These are phyloP conservation scores for Julus scanicus DNA, from an alignment of 2,888 invertebrate species.

Conservation along the genomic window DNA sequence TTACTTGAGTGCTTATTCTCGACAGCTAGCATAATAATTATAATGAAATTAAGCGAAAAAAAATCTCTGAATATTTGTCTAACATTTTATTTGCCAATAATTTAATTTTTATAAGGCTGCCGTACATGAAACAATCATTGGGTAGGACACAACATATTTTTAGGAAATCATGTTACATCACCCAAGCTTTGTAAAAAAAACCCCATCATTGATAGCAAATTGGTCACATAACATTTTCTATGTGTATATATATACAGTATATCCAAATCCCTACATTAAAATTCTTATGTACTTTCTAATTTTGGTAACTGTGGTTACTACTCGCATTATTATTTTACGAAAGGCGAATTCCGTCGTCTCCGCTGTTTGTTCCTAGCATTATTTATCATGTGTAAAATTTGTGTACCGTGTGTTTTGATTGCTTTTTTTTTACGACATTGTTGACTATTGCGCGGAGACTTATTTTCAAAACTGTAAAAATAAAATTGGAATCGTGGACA, in stretches of 20 bases:
- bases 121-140: too few species aligned
- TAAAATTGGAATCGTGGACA: neutral
- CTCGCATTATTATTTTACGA: neutral
- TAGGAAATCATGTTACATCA: neutral
- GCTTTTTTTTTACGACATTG: neutral
- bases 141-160: neutral
- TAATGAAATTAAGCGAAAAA: too few species aligned
- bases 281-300: neutral
- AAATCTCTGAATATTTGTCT: too few species aligned
- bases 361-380: constrained; percentile 36
- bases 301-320: constrained; percentile 1
- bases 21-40: too few species aligned
- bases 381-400: constrained; percentile 33
- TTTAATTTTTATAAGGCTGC: too few species aligned
- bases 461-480: constrained; percentile 20
- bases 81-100: too few species aligned
- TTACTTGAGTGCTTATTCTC: too few species aligned
- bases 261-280: neutral
- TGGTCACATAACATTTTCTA: constrained; percentile 11
- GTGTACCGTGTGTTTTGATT: neutral
- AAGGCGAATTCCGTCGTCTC: neutral
- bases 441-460: neutral
- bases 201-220: neutral
- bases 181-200: neutral
- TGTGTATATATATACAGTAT: neutral